phyloP scores from a whole-genome alignment of 1,140 invertebrate genomes.

The Pinna nobilis region DNA sequence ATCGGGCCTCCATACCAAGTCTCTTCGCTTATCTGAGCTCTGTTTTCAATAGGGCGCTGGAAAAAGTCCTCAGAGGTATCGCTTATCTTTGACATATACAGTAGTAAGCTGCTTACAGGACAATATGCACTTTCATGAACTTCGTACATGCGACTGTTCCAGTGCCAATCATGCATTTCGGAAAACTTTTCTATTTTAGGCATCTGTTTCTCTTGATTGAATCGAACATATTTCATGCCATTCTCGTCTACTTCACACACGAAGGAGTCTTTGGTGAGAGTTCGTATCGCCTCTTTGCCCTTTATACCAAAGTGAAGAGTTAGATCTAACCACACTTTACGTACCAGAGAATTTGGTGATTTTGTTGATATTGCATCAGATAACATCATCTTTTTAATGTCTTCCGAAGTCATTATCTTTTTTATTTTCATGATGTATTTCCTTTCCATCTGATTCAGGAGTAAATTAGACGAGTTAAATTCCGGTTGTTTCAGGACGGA shows the following conservation, averaged over 20 bases:
- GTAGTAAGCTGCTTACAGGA: neutral
- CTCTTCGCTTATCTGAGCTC: neutral
- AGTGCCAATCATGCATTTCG: too few species aligned
- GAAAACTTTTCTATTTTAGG: too few species aligned
- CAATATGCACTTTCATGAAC: neutral
- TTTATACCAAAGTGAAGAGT: constrained; percentile 6
- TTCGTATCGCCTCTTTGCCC: neutral
- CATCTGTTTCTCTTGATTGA: too few species aligned
- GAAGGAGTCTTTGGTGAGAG: neutral
- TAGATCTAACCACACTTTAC: constrained; percentile 5
- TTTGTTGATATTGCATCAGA: neutral
- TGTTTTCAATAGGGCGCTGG: neutral
- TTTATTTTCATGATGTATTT: too few species aligned
- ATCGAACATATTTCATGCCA: neutral
- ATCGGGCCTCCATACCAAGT: constrained; percentile 20
- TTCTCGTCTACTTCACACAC: constrained; percentile 5
- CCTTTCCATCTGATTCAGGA: too few species aligned
- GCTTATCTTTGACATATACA: constrained; percentile 9
- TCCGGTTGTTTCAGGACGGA: too few species aligned
- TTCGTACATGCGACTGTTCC: neutral
- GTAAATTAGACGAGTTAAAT: too few species aligned
- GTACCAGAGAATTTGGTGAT: neutral
- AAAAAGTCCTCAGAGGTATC: constrained; percentile 3
- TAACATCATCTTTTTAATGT: neutral
- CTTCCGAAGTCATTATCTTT: too few species aligned